phyloP scores from a whole-genome alignment of 2,113 vertebrate genomes.

The Eulacestoma nigropectus region DNA sequence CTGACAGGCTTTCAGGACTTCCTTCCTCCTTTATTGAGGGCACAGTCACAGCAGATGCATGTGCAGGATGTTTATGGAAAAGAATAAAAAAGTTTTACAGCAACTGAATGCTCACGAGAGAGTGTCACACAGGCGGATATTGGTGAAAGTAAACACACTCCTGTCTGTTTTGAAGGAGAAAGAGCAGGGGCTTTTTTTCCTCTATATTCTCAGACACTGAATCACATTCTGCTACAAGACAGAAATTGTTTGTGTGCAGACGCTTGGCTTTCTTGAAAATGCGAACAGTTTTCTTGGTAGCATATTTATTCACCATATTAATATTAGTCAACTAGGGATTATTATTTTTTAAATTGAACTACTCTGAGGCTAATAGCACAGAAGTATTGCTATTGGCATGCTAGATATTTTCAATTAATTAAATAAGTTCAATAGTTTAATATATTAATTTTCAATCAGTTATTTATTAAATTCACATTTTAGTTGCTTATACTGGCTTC shows the following conservation, averaged over 20 bases:
- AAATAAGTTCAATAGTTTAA: background rate
- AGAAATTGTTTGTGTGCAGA: background rate
- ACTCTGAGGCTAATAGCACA: background rate
- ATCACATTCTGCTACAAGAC: background rate
- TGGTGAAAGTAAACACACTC: background rate
- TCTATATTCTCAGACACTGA: background rate
- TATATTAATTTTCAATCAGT: background rate
- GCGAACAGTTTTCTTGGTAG: background rate
- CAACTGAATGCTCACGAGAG: background rate
- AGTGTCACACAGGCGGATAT: background rate
- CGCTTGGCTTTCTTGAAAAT: conserved; percentile 6
- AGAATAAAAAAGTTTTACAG: background rate
- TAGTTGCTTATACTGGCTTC: background rate
- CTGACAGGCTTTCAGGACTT: background rate
- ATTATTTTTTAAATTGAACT: background rate
- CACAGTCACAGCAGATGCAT: background rate
- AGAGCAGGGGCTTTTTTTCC: background rate
- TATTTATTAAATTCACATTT: background rate
- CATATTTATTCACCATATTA: background rate
- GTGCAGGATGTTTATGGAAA: background rate
- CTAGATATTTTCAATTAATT: background rate
- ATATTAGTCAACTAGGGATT: background rate
- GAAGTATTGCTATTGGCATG: background rate
- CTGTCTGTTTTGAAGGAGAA: background rate
- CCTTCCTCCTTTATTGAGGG: background rate